Evolutionary conservation across 2,888 invertebrate genomes (phyloP).

Genomic region (Andrena bicolor): DNA sequence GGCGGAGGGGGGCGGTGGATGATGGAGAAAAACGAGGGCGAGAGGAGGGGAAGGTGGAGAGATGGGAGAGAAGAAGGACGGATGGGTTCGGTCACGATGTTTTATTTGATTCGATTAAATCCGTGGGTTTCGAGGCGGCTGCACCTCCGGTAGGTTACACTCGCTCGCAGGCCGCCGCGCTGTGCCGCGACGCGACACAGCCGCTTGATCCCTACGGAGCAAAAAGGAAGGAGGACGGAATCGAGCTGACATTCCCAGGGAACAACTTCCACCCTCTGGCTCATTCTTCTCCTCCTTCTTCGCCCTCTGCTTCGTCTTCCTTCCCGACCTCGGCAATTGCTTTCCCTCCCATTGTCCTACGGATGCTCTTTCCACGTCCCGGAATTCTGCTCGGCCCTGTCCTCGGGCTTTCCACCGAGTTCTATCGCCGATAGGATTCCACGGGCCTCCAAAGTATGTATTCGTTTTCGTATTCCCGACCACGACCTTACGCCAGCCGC

Average conservation of each 20-base stretch:
- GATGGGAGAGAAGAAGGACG: slow-evolving; percentile 22
- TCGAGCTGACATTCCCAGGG: slow-evolving; percentile 73
- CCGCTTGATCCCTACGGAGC: slow-evolving; percentile 43
- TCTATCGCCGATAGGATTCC: slow-evolving; percentile 24
- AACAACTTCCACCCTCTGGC: slow-evolving; percentile 36
- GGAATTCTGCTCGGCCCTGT: slow-evolving; percentile 37
- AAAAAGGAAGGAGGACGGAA: slow-evolving; percentile 65
- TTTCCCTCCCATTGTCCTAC: slow-evolving; percentile 53
- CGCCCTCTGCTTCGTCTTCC: slow-evolving; percentile 29
- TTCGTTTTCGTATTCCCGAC: slow-evolving; percentile 35
- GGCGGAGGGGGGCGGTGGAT: no score
- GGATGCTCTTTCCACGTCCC: slow-evolving; percentile 51
- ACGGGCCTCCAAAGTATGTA: slow-evolving; percentile 6
- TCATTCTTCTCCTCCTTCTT: slow-evolving; percentile 23
- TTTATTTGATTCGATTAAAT: slow-evolving; percentile 70
- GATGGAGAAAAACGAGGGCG: slow-evolving; percentile 3
- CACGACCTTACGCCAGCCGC: slow-evolving; percentile 13
- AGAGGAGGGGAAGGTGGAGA: slow-evolving; percentile 19
- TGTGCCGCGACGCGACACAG: slow-evolving; percentile 13
- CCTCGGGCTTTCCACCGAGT: slow-evolving; percentile 30
- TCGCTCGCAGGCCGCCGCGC: slow-evolving; percentile 24
- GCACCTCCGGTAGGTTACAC: slow-evolving; percentile 45
- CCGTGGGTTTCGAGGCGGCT: slow-evolving; percentile 48
- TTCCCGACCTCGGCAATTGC: slow-evolving; percentile 30
- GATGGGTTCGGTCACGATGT: slow-evolving; percentile 44